phyloP scores from a whole-genome alignment of 2,113 vertebrate genomes.

The Lampris incognitus region DNA sequence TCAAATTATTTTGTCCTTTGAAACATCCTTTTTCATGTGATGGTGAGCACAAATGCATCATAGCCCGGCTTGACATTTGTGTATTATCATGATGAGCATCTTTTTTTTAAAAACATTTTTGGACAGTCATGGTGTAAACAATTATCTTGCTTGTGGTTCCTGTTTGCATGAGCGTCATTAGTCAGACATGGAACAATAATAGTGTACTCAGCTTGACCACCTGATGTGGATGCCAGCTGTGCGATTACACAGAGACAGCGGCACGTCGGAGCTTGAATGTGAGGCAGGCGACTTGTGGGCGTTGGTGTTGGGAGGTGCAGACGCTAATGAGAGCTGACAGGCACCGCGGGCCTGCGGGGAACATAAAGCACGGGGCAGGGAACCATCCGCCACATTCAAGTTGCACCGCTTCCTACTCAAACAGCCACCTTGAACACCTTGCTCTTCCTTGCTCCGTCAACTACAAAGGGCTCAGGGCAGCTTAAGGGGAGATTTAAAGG shows the following conservation, averaged over 20 bases:
- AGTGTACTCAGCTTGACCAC: constrained; percentile 43
- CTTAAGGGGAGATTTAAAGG: constrained; percentile 79
- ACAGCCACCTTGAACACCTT: constrained; percentile 77
- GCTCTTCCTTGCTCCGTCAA: constrained; percentile 68
- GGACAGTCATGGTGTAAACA: neutral
- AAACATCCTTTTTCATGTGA: constrained; percentile 14
- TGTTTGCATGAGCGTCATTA: constrained; percentile 12
- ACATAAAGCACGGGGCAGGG: constrained; percentile 52
- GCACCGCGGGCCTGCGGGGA: constrained; percentile 64
- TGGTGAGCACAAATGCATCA: neutral
- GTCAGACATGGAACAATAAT: neutral
- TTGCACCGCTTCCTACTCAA: constrained; percentile 61
- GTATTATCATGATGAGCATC: neutral
- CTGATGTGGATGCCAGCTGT: constrained; percentile 51
- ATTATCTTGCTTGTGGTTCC: neutral
- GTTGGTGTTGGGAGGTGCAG: constrained; percentile 48
- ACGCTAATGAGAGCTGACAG: constrained; percentile 72
- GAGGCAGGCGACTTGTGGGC: constrained; percentile 62
- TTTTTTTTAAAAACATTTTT: neutral
- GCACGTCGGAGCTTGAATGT: constrained; percentile 38
- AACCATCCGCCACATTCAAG: constrained; percentile 61
- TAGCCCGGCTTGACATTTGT: neutral
- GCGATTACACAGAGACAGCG: constrained; percentile 15
- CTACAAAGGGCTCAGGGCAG: constrained; percentile 79
- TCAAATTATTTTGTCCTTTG: neutral